Base-by-base conservation (phyloP, 2,113 vertebrate genomes). In the Mungos mungo region DNA sequence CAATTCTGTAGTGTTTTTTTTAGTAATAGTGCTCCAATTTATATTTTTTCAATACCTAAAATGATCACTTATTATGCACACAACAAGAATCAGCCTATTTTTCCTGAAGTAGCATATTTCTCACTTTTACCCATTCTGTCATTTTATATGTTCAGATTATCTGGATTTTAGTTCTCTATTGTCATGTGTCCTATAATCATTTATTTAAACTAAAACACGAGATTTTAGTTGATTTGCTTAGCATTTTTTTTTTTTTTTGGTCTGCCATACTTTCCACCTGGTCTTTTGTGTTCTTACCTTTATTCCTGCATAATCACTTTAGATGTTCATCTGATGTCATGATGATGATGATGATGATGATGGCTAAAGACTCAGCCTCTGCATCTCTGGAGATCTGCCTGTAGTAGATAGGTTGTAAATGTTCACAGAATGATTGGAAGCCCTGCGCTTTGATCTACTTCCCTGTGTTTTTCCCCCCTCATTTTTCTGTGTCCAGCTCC, bases 151-250 rank as follows among this genome's bases (percentile, higher is more conserved):
- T 89, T 89, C 65, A 88, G 29, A 92, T 85, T 84, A 81, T 92
- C 79, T 94, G 23, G 66, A 60, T 74, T 88, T 88, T 80, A 81
- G 21, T 69, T 95, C 35, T 96, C 91, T 82, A 88, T 76, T 79
- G 14, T 76, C 94, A 35, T 7, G 19, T 35, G 80, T 52, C 72
- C 81, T 90, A 21, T n/a, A 60, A 31, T 68, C 54, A 68, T 10
- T 72, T 65, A 85, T 52, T 54, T 81, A 76, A 69, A 87, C 23
- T 45, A 18, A 72, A 83, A 27, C 63, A 29, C 4, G 5, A 50
- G 18, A 89, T 71, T 96, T 72, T 47, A 23, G 21, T 71, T 88
- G 60, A 31, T 95, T 95, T 89, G 54, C 38, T 94, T 88, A 89
- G 77, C 47, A 45, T 47, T 45, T 80, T 71, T 14, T 74, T 15